Percentiles rank a stretch among this genome's conserved stretches.
Conservation (phyloP, 2,888 invertebrate species). For the Fabriciana adippe region DNA sequence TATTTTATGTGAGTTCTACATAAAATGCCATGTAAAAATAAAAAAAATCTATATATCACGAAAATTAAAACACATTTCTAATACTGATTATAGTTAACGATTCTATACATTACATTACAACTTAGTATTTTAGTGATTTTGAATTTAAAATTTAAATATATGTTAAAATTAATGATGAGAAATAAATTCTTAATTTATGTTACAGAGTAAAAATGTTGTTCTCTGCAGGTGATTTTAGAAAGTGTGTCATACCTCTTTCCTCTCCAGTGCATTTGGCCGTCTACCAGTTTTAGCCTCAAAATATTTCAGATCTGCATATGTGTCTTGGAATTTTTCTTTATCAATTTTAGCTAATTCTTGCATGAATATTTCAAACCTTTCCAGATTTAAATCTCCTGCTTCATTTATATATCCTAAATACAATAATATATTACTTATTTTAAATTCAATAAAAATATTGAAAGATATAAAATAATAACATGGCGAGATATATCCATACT, state of each 20-base stretch:
- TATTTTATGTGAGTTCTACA: too few relatives aligned
- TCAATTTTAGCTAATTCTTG: conserved; percentile 88
- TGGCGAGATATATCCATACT: too few relatives aligned
- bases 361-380: conserved; percentile 93
- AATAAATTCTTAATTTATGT: too few relatives aligned
- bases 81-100: too few relatives aligned
- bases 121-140: too few relatives aligned
- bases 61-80: neutral
- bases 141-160: too few relatives aligned
- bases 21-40: neutral
- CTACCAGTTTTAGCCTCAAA: conserved; percentile 90
- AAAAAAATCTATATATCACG: neutral
- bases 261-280: conserved; percentile 73
- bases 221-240: neutral
- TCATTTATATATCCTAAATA: conserved; percentile 95
- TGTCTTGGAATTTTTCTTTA: conserved; percentile 88
- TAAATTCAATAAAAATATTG: neutral
- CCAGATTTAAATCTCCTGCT: conserved; percentile 90
- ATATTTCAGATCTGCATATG: conserved; percentile 91
- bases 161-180: too few relatives aligned
- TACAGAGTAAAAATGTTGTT: too few relatives aligned
- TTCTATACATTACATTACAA: too few relatives aligned
- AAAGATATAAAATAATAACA: too few relatives aligned
- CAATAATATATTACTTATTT: neutral
- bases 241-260: conserved; percentile 56